Evolutionary conservation across 2,113 vertebrate species (phyloP), one percentile per base, ranked within the genome.

Genomic region (Ceyx cyanopectus): DNA sequence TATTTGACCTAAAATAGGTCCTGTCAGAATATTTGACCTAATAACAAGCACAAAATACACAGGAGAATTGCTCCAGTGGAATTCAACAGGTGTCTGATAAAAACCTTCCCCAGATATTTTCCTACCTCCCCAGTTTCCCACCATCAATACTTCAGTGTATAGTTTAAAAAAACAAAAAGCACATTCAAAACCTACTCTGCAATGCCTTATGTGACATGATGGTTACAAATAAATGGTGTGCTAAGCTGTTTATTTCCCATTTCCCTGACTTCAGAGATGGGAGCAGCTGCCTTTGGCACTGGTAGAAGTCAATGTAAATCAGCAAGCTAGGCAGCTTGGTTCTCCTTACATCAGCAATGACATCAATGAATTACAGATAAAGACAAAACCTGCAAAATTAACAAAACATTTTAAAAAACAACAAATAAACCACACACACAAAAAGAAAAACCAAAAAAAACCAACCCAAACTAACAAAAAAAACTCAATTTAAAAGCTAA

Each of bases 341-440:
- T 69, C 37, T 43, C 84, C 87, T 58, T 58, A 37, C 89, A 37
- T 26, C 29, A 79, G 69, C 78, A 87, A 88, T 96, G 94, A 93
- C 61, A 81, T 34, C 89, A 83, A 32, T 10, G 37, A 37, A 37
- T 86, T 86, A 40, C 40, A 94, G 87, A 90, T 92, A 84, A 93
- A 74, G 73, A 83, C 48, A 94, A 95, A 94, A 32, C n/a, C 43
- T 83, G 41, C 27, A 81, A 78, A 65, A 91, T 81, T 75, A 94
- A 54, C 14, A 77, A 43, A 77, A 73, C 20, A 20, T 8, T 54
- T 11, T 5, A n/a, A 45, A 19, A 68, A 89, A 22, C 19, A 21
- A 37, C 37, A 37, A 37, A 37, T 37, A 37, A 37, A 37, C 37
- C 37, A 37, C 37, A 37, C 37, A 37, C 37, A 37, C 37, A 37